Percentiles rank a stretch among this genome's conserved stretches.
These are phyloP conservation scores for Lepidostoma basale DNA, from an alignment of 1,140 invertebrate genomes.

Conservation along the genomic window DNA sequence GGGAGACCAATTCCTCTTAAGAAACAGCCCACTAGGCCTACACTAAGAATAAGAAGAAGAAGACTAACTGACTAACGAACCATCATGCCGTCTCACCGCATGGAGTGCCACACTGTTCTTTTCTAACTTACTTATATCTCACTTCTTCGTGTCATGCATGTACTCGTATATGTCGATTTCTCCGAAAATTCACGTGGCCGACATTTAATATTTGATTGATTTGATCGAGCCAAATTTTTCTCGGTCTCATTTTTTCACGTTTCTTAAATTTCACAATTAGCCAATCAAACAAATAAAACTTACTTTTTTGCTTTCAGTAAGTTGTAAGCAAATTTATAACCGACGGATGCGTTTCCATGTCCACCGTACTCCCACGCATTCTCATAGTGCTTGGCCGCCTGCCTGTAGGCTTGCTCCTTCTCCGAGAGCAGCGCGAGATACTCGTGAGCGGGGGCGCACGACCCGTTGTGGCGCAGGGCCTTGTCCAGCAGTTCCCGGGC, in stretches of 20 bases:
- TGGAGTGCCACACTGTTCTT: too few species aligned
- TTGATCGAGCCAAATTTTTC: too few species aligned
- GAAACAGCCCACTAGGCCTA: too few species aligned
- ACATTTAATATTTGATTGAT: too few species aligned
- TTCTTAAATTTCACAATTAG: too few species aligned
- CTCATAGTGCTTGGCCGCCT: slow-evolving; percentile 84
- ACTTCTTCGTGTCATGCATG: neutral
- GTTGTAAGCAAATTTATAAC: slow-evolving; percentile 92
- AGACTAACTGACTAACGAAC: too few species aligned
- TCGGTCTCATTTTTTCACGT: too few species aligned
- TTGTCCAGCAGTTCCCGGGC: slow-evolving; percentile 82
- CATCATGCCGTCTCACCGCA: too few species aligned
- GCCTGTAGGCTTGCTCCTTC: slow-evolving; percentile 89
- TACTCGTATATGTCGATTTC: too few species aligned
- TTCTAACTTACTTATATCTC: neutral
- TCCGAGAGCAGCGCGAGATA: slow-evolving; percentile 85
- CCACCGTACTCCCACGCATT: slow-evolving; percentile 84
- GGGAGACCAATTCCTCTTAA: too few species aligned
- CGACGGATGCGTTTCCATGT: slow-evolving; percentile 80
- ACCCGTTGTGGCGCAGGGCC: slow-evolving; percentile 87
- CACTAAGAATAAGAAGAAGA: too few species aligned
- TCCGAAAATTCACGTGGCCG: too few species aligned
- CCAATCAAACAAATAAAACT: slow-evolving; percentile 4
- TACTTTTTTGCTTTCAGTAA: slow-evolving; percentile 88
- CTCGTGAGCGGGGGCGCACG: slow-evolving; percentile 90